Percentiles rank a stretch among this genome's conserved stretches.
Evolutionary conservation across 2,797 vertebrate species (phyloP).

Genomic region (Streptopelia turtur): DNA sequence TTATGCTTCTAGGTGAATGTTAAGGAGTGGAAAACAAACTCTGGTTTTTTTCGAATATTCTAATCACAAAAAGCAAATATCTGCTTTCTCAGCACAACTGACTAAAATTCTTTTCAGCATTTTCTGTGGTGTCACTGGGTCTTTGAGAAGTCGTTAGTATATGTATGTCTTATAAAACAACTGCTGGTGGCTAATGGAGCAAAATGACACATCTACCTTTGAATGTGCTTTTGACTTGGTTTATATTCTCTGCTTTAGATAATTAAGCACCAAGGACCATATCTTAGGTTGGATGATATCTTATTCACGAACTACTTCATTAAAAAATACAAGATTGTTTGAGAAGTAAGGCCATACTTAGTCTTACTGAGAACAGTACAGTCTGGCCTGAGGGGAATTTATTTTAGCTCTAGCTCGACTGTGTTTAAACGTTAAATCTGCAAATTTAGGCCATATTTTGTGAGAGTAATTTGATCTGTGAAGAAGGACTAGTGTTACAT

Average conservation of each 20-base stretch:
- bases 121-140: not conserved
- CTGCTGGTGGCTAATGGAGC: not conserved
- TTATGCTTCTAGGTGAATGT: not conserved
- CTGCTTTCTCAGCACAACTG: not conserved
- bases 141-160: not conserved
- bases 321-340: not conserved
- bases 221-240: not conserved
- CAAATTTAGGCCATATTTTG: not conserved
- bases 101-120: not conserved
- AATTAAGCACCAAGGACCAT: not conserved
- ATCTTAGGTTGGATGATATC: not conserved
- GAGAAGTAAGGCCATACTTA: not conserved
- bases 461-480: not conserved
- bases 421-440: not conserved
- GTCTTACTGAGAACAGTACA: not conserved
- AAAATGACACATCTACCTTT: slow-evolving; percentile 11
- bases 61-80: not conserved
- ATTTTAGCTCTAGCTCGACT: not conserved
- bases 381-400: not conserved
- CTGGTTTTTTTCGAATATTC: slow-evolving; percentile 12
- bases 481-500: not conserved
- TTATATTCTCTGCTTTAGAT: not conserved
- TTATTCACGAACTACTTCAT: not conserved
- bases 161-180: not conserved
- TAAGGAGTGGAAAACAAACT: not conserved